Conservation (phyloP, 1,140 invertebrate genomes). For the Kradibia gibbosae region DNA sequence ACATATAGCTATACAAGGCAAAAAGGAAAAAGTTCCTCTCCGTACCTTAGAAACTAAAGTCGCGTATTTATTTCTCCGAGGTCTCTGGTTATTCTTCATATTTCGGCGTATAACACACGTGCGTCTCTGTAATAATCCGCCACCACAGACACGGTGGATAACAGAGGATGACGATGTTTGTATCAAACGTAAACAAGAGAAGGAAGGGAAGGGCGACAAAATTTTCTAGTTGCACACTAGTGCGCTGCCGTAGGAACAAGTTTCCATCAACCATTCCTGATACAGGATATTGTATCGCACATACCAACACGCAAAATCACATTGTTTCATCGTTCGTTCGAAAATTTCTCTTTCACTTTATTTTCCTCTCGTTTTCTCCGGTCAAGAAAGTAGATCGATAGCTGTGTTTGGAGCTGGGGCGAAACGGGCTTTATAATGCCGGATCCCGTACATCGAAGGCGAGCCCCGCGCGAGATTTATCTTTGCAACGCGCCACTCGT, state of each 20-base stretch:
- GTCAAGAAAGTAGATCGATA: not conserved
- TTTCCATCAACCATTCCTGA: not conserved
- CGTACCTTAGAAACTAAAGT: slow-evolving; percentile 2
- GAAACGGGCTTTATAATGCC: slow-evolving; percentile 5
- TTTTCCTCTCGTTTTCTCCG: not conserved
- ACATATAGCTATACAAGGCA: not conserved
- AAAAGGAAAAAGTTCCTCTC: not conserved
- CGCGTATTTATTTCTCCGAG: slow-evolving; percentile 3
- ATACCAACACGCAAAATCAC: too few species aligned
- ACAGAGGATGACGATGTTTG: not conserved
- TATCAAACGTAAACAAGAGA: too few species aligned
- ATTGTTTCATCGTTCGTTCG: not conserved
- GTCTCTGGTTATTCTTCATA: not conserved
- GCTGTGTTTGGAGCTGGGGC: not conserved
- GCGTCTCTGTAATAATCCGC: slow-evolving; percentile 6
- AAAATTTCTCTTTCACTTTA: slow-evolving; percentile 8
- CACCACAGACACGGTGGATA: not conserved
- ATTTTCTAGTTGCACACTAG: slow-evolving; percentile 2
- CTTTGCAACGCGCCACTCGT: slow-evolving; percentile 5
- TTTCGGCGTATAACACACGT: not conserved
- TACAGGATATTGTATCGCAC: too few species aligned
- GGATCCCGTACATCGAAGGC: not conserved
- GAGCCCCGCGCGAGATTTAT: slow-evolving; percentile 28
- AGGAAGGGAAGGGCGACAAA: not conserved
- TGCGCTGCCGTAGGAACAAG: not conserved